Conservation (phyloP, 2,888 invertebrate species). For the Cepaea hortensis region DNA sequence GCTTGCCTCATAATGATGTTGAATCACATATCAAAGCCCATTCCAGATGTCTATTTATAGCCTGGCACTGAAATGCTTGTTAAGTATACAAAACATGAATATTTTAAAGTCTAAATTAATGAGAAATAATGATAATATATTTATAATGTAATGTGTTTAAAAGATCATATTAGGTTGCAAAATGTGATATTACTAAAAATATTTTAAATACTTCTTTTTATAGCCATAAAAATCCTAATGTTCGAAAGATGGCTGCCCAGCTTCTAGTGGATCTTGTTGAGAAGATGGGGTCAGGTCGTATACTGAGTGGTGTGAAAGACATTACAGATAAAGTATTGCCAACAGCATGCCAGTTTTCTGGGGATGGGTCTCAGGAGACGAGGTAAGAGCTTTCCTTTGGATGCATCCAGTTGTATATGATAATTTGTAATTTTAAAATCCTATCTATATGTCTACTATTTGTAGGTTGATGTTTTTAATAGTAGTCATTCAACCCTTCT, state of each 20-base stretch:
- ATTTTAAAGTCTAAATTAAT: too few species aligned
- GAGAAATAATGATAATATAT: too few species aligned
- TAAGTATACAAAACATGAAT: too few species aligned
- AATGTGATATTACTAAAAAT: background rate
- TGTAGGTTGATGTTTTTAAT: too few species aligned
- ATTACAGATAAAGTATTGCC: constrained; percentile 87
- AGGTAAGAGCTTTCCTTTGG: constrained; percentile 78
- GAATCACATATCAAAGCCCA: too few species aligned
- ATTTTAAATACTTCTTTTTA: constrained; percentile 19
- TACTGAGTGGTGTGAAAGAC: constrained; percentile 85
- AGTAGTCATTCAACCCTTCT: too few species aligned
- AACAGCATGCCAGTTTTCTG: constrained; percentile 88
- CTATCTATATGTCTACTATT: too few species aligned
- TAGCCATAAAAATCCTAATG: constrained; percentile 90
- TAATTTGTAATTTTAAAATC: background rate
- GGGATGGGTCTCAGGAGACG: constrained; percentile 91
- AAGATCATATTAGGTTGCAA: too few species aligned
- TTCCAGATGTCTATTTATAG: too few species aligned
- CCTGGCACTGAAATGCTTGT: too few species aligned
- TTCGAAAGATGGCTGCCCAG: constrained; percentile 89
- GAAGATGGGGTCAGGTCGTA: constrained; percentile 84
- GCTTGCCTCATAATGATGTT: too few species aligned
- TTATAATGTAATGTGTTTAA: too few species aligned
- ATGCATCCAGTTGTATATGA: background rate
- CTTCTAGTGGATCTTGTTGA: constrained; percentile 84